Evolutionary conservation across 2,797 vertebrate species (phyloP).

Genomic region (Harpagifer antarcticus): DNA sequence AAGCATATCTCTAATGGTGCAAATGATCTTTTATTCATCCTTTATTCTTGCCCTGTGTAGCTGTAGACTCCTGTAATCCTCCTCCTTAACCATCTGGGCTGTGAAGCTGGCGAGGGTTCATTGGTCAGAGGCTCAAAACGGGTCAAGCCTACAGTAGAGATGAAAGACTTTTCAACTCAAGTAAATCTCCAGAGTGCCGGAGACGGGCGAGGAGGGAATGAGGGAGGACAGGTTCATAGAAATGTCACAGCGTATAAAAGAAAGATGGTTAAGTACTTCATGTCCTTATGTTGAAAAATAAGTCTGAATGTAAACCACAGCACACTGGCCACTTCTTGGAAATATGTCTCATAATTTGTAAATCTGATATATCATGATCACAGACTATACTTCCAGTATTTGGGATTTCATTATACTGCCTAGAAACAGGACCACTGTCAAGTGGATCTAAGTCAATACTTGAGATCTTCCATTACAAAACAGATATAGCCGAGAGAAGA

Average conservation of each 20-base stretch:
- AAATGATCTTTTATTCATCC: neutral
- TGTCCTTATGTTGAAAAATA: slow-evolving; percentile 5
- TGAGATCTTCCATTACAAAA: slow-evolving; percentile 61
- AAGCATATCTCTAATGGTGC: neutral
- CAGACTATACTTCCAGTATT: neutral
- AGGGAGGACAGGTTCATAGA: slow-evolving; percentile 61
- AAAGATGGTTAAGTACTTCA: neutral
- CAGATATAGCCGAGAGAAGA: slow-evolving; percentile 66
- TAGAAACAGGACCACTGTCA: slow-evolving; percentile 31
- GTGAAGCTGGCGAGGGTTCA: slow-evolving; percentile 48
- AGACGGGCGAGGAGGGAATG: slow-evolving; percentile 11
- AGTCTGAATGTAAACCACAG: neutral
- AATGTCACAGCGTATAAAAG: slow-evolving; percentile 51
- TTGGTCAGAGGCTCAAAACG: slow-evolving; percentile 49
- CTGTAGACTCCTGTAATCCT: slow-evolving; percentile 27
- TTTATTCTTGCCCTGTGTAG: neutral
- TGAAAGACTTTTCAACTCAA: slow-evolving; percentile 61
- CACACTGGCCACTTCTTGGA: neutral
- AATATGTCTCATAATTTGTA: neutral
- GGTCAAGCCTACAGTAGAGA: slow-evolving; percentile 41
- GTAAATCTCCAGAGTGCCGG: slow-evolving; percentile 49
- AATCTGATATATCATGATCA: neutral
- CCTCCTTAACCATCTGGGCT: slow-evolving; percentile 38
- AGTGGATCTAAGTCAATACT: slow-evolving; percentile 61
- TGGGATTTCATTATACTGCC: neutral